Evolutionary conservation across 2,113 vertebrate species (phyloP).

Genomic region (Formicarius rufipectus): DNA sequence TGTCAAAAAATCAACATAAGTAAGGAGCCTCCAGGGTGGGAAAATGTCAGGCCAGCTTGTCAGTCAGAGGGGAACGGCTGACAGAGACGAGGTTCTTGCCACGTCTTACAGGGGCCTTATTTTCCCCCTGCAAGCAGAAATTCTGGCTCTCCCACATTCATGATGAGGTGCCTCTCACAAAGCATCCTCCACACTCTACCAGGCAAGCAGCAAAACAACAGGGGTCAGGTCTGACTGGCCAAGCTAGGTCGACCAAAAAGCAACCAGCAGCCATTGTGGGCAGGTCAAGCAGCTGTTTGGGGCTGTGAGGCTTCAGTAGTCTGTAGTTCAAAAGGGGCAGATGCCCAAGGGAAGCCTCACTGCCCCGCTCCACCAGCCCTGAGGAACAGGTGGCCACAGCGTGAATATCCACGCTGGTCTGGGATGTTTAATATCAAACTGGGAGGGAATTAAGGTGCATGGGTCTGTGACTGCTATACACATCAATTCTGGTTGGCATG

Average conservation of each 20-base stretch:
- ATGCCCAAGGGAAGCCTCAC: background rate
- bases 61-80: accelerated
- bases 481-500: background rate
- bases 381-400: background rate
- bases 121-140: background rate
- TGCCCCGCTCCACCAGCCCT: background rate
- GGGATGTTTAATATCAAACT: background rate
- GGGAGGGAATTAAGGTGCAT: background rate
- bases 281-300: background rate
- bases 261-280: accelerated
- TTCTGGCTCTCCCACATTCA: background rate
- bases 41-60: background rate
- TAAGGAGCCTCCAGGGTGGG: background rate
- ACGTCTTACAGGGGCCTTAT: accelerated
- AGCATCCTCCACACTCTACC: background rate
- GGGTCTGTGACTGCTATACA: background rate
- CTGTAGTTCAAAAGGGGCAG: background rate
- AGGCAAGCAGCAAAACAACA: background rate
- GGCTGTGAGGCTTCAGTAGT: background rate
- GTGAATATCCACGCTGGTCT: accelerated
- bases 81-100: background rate
- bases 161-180: accelerated
- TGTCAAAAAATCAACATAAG: background rate
- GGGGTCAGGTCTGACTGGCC: background rate
- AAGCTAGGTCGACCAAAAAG: background rate